Evolutionary conservation across 2,797 vertebrate species (phyloP), one percentile per base, ranked within the genome.

Genomic region (Pitangus sulphuratus): DNA sequence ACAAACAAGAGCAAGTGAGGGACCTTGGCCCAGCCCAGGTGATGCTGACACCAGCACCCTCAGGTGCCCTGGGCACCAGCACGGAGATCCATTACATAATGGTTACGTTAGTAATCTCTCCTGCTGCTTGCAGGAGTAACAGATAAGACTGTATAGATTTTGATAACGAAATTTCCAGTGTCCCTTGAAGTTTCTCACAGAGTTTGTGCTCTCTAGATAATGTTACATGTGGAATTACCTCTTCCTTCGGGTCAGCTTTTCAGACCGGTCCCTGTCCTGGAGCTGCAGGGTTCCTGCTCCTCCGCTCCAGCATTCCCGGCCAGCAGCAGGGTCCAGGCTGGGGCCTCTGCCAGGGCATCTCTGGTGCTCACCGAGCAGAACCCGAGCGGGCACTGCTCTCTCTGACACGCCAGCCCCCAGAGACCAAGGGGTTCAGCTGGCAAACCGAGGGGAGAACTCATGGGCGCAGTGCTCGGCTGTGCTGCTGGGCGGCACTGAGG

Each of bases 381-480:
- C 77, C 61, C 66, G 15, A n/a, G 9, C 10, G 8, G 33, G 26
- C 40, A 4, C 40, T 45, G 53, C 54, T 50, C 37, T 11, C 53
- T 53, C 60, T 7, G 14, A 6, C 11, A 19, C 22, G 15, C 16
- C 37, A 22, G 3, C 4, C 44, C 11, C 5, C 4, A 15, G 48
- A 26, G 39, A 54, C 6, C 17, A 1, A 26, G 28, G 6, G 22
- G 12, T 1, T 31, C 22, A 56, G n/a, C 19, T 6, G 18, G 30
- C 44, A 13, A 21, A 4, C 3, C 1, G 24, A 33, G 1, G 31
- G 42, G 2, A 58, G 12, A 74, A 3, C 31, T 20, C 19, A 18
- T 2, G 18, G 20, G 9, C 25, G 11, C 9, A 6, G 1, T 30
- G 14, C n/a, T 20, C 12, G 71, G 39, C 68, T 6, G 6, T 2